Percentiles rank a stretch among this genome's conserved stretches.
These are phyloP conservation scores for Urocitellus parryii DNA, from an alignment of 2,113 vertebrate species.

Conservation along the genomic window DNA sequence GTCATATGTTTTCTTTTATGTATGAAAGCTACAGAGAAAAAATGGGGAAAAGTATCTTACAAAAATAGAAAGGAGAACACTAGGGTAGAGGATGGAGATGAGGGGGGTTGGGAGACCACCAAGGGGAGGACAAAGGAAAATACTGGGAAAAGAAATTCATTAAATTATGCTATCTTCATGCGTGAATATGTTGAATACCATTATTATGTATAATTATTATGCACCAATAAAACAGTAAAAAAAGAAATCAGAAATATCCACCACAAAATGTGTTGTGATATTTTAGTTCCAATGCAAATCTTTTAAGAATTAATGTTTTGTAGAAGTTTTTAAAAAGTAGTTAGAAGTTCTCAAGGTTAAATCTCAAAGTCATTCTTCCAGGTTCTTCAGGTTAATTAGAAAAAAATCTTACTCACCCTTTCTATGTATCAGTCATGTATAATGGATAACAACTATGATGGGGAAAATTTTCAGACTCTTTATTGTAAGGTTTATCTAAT, in stretches of 20 bases:
- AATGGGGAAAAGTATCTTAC: not conserved
- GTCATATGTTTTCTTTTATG: not conserved
- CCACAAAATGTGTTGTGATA: not conserved
- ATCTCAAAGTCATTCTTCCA: constrained; percentile 65
- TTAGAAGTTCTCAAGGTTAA: constrained; percentile 49
- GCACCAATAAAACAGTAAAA: not conserved
- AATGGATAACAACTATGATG: constrained; percentile 66
- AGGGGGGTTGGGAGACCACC: not conserved
- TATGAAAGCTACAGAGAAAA: not conserved
- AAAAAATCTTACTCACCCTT: constrained; percentile 28
- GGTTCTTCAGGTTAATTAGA: constrained; percentile 66
- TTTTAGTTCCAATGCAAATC: constrained; percentile 34
- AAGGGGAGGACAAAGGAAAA: not conserved
- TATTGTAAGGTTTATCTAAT: constrained; percentile 62
- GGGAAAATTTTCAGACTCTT: constrained; percentile 61
- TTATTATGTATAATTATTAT: not conserved
- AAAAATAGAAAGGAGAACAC: not conserved
- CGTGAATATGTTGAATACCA: not conserved
- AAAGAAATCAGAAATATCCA: not conserved
- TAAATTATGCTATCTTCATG: not conserved
- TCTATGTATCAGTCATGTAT: constrained; percentile 56
- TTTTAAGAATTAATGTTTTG: constrained; percentile 55
- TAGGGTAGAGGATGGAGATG: too few species aligned
- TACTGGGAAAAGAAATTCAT: not conserved
- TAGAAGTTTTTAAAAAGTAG: constrained; percentile 57